phyloP scores from a whole-genome alignment of 2,888 invertebrate species.

The Cyrtodaria siliqua region DNA sequence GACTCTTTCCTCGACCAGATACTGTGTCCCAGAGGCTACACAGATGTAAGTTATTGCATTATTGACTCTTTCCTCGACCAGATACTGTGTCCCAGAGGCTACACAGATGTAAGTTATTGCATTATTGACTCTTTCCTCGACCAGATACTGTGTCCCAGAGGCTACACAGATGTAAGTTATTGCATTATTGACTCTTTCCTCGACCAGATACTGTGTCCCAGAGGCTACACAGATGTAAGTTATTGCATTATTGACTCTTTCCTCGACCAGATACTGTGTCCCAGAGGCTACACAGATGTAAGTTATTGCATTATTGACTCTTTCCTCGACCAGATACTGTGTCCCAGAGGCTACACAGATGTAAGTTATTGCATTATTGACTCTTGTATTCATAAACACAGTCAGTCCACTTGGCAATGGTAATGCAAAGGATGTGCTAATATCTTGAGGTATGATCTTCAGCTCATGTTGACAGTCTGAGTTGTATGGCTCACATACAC shows the following conservation, averaged over 20 bases:
- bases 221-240: conserved; percentile 86
- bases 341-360: conserved; percentile 86
- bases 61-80: conserved; percentile 87
- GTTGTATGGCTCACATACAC: no score
- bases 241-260: no score
- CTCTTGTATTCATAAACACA: no score
- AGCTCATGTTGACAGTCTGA: no score
- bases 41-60: conserved; percentile 84
- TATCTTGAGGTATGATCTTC: no score
- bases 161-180: conserved; percentile 86
- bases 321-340: conserved; percentile 87
- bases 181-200: no score
- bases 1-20: conserved; percentile 87
- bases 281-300: conserved; percentile 86
- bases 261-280: conserved; percentile 87
- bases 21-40: conserved; percentile 87
- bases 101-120: conserved; percentile 84
- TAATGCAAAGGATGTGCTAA: no score
- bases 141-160: conserved; percentile 86
- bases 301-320: no score
- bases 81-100: conserved; percentile 87
- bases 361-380: no score
- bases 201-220: conserved; percentile 87
- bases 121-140: conserved; percentile 87
- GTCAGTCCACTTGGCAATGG: no score